These are phyloP conservation scores for Chymomyza procnemis DNA, from an alignment of 2,888 invertebrate genomes.

Conservation along the genomic window DNA sequence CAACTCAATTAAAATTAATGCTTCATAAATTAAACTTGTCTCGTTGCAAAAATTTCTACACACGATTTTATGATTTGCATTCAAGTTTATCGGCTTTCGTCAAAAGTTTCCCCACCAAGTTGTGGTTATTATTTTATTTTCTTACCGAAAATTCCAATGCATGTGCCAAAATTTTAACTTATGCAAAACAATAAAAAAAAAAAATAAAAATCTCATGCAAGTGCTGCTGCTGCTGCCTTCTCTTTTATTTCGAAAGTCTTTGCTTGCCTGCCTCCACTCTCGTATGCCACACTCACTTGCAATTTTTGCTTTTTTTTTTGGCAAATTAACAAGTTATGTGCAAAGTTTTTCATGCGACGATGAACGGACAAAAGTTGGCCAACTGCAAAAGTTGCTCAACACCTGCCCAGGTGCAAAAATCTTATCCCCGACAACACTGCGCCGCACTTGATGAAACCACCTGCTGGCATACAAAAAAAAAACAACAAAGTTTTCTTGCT, in stretches of 20 bases:
- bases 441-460: background rate
- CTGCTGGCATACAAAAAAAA: slow-evolving; percentile 13
- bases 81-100: too few relatives aligned
- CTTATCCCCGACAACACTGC: background rate
- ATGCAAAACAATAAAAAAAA: background rate
- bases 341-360: slow-evolving; percentile 46
- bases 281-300: slow-evolving; percentile 15
- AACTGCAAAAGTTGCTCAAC: slow-evolving; percentile 56
- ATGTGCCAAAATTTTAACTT: background rate
- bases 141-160: background rate
- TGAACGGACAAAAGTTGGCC: slow-evolving; percentile 44
- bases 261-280: background rate
- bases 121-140: background rate
- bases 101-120: too few relatives aligned
- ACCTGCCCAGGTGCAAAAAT: slow-evolving; percentile 10
- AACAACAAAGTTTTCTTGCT: too few relatives aligned
- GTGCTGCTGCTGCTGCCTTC: background rate
- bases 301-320: too few relatives aligned
- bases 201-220: background rate
- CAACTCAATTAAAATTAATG: too few relatives aligned
- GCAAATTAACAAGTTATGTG: slow-evolving; percentile 72
- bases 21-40: too few relatives aligned
- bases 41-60: too few relatives aligned
- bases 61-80: too few relatives aligned
- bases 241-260: background rate